Base-by-base conservation (phyloP, 2,888 invertebrate genomes). In the Camponotus fellah region DNA sequence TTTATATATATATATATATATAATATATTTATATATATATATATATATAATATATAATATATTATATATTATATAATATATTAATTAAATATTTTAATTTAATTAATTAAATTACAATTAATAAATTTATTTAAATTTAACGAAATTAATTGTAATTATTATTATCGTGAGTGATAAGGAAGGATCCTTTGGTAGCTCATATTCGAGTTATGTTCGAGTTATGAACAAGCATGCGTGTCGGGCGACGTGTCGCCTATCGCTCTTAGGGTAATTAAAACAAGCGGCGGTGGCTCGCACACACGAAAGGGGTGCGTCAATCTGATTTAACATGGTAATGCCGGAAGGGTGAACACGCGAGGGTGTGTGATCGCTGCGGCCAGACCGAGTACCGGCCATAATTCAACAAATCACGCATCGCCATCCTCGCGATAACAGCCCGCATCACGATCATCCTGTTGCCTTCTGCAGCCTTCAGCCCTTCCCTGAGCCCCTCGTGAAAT, bases 341-440 rank as follows among this genome's bases (percentile, higher is more conserved):
- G 86, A 75, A 56, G 64, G 83, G 82, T 62, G 77, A 85, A 85
- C 89, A 80, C 75, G 86, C 58, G 85, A 86, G 83, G 84, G 82
- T 82, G 26, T 26, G 26, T 2, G 89, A 89, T 84, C 88, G 88
- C 82, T 86, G 82, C 68, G 85, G 80, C 64, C 69, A 74, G 82
- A 66, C 74, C 49, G 66, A 69, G 76, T 68, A 49, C 68, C 77
- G 90, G 82, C 88, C 88, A 89, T 90, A 90, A 90, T 88, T 90
- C 90, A 90, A 90, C 90, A 90, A 90, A 90, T 90, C 90, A 87
- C 87, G 87, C 89, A 83, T 88, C 87, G 83, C 87, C 83, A 71
- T 84, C 74, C 37, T 76, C 76, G 60, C 83, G 82, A 87, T 82
- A 84, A 69, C 66, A 82, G 69, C 76, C 82, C 79, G 69, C 87